Percentiles rank a stretch among this genome's conserved stretches.
Conservation (phyloP, 2,888 invertebrate species). For the Monopis laevigella region DNA sequence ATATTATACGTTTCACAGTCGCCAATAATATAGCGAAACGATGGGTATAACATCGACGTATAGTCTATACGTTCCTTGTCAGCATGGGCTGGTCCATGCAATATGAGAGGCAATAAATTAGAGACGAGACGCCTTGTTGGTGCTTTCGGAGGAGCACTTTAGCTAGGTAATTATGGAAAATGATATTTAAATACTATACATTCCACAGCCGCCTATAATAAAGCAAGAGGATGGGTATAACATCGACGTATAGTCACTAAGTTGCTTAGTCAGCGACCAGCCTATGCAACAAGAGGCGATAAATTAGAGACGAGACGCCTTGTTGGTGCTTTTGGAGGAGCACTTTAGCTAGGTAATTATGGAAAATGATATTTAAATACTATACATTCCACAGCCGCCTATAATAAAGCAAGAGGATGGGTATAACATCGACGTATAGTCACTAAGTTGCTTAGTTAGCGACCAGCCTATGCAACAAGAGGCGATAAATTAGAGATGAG, state of each 20-base stretch:
- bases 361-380: too few species aligned
- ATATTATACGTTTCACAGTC: too few species aligned
- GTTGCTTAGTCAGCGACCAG: neutral
- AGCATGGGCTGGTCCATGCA: slow-evolving; percentile 6
- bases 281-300: slow-evolving; percentile 15
- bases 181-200: too few species aligned
- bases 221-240: neutral
- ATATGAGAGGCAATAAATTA: slow-evolving; percentile 16
- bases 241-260: slow-evolving; percentile 9
- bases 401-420: too few species aligned
- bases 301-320: slow-evolving; percentile 12
- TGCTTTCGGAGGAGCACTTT: too few species aligned
- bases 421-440: slow-evolving; percentile 1
- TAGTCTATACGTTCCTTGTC: neutral
- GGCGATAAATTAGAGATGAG: slow-evolving; percentile 13
- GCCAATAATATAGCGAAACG: too few species aligned
- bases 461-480: slow-evolving; percentile 13
- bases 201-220: too few species aligned
- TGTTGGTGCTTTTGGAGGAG: neutral
- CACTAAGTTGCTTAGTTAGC: neutral
- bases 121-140: too few species aligned
- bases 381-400: too few species aligned
- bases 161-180: too few species aligned
- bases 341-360: neutral
- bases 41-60: neutral